A percentile compares a stretch with the other conserved stretches of the same genome.
phyloP scores from a whole-genome alignment of 2,797 vertebrate species.

The Squalus acanthias region DNA sequence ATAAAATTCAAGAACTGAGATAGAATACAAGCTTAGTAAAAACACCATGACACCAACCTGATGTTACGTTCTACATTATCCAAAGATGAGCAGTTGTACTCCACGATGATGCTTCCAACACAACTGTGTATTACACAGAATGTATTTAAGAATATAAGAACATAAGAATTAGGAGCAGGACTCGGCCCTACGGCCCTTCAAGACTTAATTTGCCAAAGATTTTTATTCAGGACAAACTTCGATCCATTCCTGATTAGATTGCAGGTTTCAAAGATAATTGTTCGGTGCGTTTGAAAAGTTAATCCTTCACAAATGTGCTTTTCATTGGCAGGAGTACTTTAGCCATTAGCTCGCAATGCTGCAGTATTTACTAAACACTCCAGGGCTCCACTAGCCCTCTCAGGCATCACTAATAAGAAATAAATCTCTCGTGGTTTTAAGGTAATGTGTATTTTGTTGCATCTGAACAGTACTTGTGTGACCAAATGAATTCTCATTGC shows the following conservation, averaged over 20 bases:
- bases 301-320: conserved; percentile 22
- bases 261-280: too few species aligned
- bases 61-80: too few species aligned
- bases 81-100: too few species aligned
- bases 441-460: conserved; percentile 16
- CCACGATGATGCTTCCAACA: too few species aligned
- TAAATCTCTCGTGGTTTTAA: background rate
- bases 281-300: background rate
- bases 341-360: background rate
- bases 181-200: too few species aligned
- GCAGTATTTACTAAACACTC: background rate
- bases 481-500: background rate
- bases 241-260: background rate
- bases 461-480: background rate
- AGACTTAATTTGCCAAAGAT: background rate
- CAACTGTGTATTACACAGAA: too few species aligned
- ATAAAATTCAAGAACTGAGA: too few species aligned
- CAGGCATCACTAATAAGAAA: conserved; percentile 33
- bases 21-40: too few species aligned
- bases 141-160: too few species aligned
- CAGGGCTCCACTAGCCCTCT: background rate
- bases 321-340: background rate
- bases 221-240: background rate
- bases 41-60: too few species aligned
- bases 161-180: background rate